Evolutionary conservation across 2,888 invertebrate species (phyloP), one percentile per base, ranked within the genome.

Genomic region (Uloborus plumipes): DNA sequence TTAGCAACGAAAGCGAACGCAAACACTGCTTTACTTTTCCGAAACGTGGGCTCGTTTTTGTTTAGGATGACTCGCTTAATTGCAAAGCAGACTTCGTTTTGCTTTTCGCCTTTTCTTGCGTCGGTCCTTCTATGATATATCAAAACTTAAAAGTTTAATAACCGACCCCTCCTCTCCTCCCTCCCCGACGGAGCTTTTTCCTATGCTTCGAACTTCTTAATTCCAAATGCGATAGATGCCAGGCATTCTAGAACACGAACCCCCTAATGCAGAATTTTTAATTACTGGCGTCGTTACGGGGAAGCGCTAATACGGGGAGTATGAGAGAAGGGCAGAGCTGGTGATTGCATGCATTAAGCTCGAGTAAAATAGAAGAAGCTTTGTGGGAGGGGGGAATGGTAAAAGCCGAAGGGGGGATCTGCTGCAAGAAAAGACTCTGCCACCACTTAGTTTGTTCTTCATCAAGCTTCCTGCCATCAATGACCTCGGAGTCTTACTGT

Each of bases 141-240:
- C 65, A 58, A 71, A 81, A 81, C 75, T 81, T 81, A 75, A 81
- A 80, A 81, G 71, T 81, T 81, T 81, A 81, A 81, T 81, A 81
- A 75, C 70, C 71, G 50, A 62, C 62, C 53, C 64, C 47, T 18
- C 26, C n/a, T 47, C 31, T 18, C 65, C 22, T 50, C 69, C 26
- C 61, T 58, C 26, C 26, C 2, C 26, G 26, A 26, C 26, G 26
- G 4, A 26, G 26, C 26, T 26, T 26, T 59, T 75, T 66, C 75
- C 66, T 75, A 26, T 26, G 50, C 49, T 20, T 74, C 58, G 18
- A 18, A 71, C 78, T 80, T 80, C 80, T 80, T 80, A 69, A 80
- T 80, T 80, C 70, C 74, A 59, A 74, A 69, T 80, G 80, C 69
- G 80, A 80, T 80, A 80, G 80, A 75, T 81, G 75, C 81, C 75